Base-by-base conservation (phyloP, 2,113 vertebrate species). In the Cephalopholis sonnerati region DNA sequence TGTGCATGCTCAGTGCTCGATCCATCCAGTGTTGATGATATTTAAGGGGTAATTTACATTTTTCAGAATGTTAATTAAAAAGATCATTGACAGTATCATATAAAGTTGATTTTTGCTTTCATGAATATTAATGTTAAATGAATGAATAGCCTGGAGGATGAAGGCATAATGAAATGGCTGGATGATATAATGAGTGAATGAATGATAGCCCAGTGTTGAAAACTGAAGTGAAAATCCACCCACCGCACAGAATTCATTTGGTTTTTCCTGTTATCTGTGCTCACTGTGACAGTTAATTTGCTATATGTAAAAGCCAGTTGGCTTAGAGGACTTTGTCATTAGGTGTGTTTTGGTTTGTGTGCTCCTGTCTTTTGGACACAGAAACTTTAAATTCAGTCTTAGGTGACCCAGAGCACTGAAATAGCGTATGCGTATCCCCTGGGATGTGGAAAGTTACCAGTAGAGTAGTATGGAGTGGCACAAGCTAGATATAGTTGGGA, bases 41-140 rank as follows among this genome's bases (percentile, higher is more conserved):
- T 63, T 75, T 41, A 15, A 29, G 22, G 20, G 63, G 16, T 77
- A 24, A 87, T 89, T 78, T 80, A 41, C 55, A 65, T 66, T 70
- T 79, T 74, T 75, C 39, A 10, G 25, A 73, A 65, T 57, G 65
- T 85, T 81, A 80, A 87, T 84, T 89, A 82, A 88, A 80, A 73
- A 59, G 53, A 83, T 85, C 66, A 79, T 53, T 72, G 84, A 68
- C 79, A 29, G 64, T 73, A 69, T 87, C 50, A 69, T 66, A 53
- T 74, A 27, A 77, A 76, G 80, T 70, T 67, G 64, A 76, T 83
- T 85, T 82, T 78, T 50, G 62, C 67, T 85, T 36, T 75, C 68
- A 80, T 87, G 71, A 87, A 87, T 87, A 87, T 82, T 85, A 66
- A 87, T 82, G 51, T 44, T 25, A 67, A 81, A 81, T 64, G 54